Evolutionary conservation across 2,888 invertebrate genomes (phyloP), one percentile per base, ranked within the genome.

Genomic region (Panopea generosa): DNA sequence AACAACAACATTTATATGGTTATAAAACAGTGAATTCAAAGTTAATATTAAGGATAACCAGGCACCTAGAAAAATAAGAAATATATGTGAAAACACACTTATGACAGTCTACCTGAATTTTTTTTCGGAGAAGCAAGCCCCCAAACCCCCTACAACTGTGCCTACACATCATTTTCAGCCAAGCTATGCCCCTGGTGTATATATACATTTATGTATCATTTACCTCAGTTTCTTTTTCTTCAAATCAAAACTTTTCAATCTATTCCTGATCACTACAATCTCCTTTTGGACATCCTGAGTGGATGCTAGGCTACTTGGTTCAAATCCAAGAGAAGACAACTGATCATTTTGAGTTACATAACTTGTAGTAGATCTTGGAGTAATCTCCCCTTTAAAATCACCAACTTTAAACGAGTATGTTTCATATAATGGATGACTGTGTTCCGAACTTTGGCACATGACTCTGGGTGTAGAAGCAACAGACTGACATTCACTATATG

Each of bases 151-250:
- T n/a, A n/a, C n/a, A n/a, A n/a, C n/a, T n/a, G n/a, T n/a, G n/a
- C n/a, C n/a, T n/a, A n/a, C n/a, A n/a, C n/a, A n/a, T n/a, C n/a
- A n/a, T n/a, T n/a, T n/a, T n/a, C n/a, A n/a, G n/a, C n/a, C n/a
- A n/a, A n/a, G n/a, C n/a, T n/a, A n/a, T n/a, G n/a, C n/a, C n/a
- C n/a, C n/a, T n/a, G n/a, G n/a, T n/a, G n/a, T n/a, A n/a, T n/a
- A n/a, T n/a, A n/a, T n/a, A n/a, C n/a, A n/a, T n/a, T n/a, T n/a
- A n/a, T n/a, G n/a, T n/a, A n/a, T n/a, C n/a, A 47, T 77, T 71
- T 69, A 90, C 90, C 87, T 85, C 11, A 90, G 76, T 69, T 85
- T 86, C 60, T 86, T 86, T 73, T 88, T 89, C 57, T 87, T 84
- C 22, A 83, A 71, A 27, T 85, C 85, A 83, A 87, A 90, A 27